phyloP scores from a whole-genome alignment of 2,113 vertebrate species.

The Coturnix japonica region DNA sequence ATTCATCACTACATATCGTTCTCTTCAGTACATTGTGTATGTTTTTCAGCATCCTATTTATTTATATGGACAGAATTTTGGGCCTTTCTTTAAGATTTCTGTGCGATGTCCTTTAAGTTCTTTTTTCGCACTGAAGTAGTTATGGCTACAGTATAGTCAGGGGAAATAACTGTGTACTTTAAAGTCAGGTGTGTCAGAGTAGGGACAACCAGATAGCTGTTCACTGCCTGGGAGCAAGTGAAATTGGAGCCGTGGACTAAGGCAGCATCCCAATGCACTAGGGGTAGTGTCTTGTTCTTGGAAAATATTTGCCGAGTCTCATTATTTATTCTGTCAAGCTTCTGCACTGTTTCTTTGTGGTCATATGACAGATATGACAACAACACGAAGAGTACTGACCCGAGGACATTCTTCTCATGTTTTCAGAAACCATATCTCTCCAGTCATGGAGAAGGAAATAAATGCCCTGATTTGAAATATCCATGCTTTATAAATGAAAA shows the following conservation, averaged over 20 bases:
- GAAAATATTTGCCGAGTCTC: neutral
- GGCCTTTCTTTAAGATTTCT: neutral
- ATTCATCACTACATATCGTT: neutral
- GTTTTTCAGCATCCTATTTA: neutral
- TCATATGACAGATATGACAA: neutral
- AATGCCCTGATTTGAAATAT: neutral
- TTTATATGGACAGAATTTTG: neutral
- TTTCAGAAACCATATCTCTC: neutral
- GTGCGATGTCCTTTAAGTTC: neutral
- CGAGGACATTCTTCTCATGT: neutral
- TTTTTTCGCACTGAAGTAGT: neutral
- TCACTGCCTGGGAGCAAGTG: neutral
- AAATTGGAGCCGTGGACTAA: rapidly evolving
- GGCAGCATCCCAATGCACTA: neutral
- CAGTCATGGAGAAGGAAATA: neutral
- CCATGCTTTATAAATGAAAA: neutral
- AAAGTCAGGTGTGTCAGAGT: neutral
- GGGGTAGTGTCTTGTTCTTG: neutral
- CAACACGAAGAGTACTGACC: neutral
- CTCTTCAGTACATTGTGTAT: neutral
- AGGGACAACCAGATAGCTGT: neutral
- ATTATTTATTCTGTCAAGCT: neutral
- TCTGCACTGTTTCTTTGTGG: neutral
- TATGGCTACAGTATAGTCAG: rapidly evolving
- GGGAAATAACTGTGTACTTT: neutral